phyloP scores from a whole-genome alignment of 2,797 vertebrate species.

The Lacerta bilineata region DNA sequence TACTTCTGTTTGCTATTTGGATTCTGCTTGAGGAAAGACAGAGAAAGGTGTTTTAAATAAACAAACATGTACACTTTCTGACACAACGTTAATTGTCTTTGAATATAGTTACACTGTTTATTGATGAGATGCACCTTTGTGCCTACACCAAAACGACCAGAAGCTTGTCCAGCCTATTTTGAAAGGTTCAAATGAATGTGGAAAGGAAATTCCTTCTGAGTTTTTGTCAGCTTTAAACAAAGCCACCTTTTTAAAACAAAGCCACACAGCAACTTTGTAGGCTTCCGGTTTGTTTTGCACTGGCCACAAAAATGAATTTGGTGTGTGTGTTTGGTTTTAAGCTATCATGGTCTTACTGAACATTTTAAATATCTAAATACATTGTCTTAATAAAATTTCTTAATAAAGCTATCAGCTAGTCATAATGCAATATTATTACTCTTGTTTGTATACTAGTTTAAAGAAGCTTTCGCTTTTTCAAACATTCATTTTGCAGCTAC shows the following conservation, averaged over 20 bases:
- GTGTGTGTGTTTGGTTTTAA: not conserved
- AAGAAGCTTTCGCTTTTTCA: conserved; percentile 48
- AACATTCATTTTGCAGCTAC: conserved; percentile 82
- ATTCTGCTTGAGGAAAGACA: not conserved
- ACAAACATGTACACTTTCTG: not conserved
- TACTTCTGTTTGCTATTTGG: not conserved
- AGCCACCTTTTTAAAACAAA: not conserved
- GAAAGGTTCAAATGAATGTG: not conserved
- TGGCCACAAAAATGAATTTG: not conserved
- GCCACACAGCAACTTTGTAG: not conserved
- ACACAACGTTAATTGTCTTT: not conserved
- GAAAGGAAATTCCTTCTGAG: not conserved
- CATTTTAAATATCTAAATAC: not conserved
- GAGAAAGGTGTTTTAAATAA: not conserved
- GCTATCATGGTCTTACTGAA: not conserved
- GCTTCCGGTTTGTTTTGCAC: not conserved
- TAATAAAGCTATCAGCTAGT: not conserved
- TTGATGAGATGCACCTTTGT: not conserved
- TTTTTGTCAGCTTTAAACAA: not conserved
- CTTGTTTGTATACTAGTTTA: conserved; percentile 20
- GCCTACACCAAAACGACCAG: not conserved
- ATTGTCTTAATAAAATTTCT: not conserved
- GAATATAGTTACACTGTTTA: not conserved
- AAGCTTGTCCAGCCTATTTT: not conserved
- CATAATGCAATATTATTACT: not conserved